Conservation (phyloP, 2,797 vertebrate genomes). For the Neoniphon sammara region DNA sequence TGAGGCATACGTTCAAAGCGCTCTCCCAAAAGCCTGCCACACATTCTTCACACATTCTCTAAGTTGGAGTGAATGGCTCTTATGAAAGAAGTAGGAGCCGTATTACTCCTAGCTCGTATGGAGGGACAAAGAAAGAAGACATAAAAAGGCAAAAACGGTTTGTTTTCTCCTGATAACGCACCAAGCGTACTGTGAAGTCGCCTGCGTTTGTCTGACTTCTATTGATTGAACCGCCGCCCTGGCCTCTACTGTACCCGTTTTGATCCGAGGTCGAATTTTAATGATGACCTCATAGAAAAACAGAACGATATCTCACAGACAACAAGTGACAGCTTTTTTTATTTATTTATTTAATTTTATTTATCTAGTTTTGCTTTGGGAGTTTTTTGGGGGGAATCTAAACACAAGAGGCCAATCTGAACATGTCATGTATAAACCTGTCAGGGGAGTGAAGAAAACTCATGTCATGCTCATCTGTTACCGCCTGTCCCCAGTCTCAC, state of each 20-base stretch:
- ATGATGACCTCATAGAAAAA: slow-evolving; percentile 25
- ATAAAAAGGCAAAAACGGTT: background rate
- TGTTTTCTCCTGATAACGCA: slow-evolving; percentile 13
- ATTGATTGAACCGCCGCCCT: slow-evolving; percentile 38
- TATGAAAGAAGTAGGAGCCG: too few species aligned
- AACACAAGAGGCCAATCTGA: slow-evolving; percentile 29
- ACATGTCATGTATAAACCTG: slow-evolving; percentile 40
- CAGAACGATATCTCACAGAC: background rate
- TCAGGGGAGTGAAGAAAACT: slow-evolving; percentile 11
- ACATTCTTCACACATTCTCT: slow-evolving; percentile 13
- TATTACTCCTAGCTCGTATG: too few species aligned
- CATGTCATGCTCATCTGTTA: slow-evolving; percentile 42
- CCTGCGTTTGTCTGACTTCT: slow-evolving; percentile 16
- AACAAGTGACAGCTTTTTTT: slow-evolving; percentile 17
- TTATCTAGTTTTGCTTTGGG: slow-evolving; percentile 7
- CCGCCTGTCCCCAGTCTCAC: slow-evolving; percentile 45
- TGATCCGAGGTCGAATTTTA: slow-evolving; percentile 30
- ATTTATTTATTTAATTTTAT: too few species aligned
- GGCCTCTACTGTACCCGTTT: slow-evolving; percentile 25
- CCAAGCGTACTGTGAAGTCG: slow-evolving; percentile 2
- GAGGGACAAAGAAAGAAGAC: background rate
- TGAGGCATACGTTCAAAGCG: slow-evolving; percentile 1
- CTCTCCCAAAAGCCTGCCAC: slow-evolving; percentile 19
- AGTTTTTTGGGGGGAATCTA: slow-evolving; percentile 33
- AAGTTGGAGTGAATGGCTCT: slow-evolving; percentile 1